phyloP scores from a whole-genome alignment of 2,113 vertebrate genomes.

The Euleptes europaea region DNA sequence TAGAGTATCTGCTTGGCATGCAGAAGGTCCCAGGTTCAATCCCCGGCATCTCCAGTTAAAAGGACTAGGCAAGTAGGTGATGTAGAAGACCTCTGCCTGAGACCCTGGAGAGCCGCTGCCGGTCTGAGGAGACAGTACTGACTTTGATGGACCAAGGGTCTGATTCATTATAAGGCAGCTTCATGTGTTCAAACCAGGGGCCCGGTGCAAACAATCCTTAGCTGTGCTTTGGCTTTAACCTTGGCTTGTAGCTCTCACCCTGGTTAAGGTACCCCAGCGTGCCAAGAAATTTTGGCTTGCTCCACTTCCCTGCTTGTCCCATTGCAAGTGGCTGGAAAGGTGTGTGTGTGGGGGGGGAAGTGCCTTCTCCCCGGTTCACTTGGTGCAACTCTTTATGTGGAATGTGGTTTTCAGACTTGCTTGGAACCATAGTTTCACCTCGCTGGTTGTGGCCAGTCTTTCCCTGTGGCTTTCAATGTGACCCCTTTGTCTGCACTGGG shows the following conservation, averaged over 20 bases:
- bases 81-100: no score
- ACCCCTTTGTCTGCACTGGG: no score
- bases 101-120: no score
- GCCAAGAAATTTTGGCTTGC: neutral
- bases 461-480: no score
- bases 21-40: no score
- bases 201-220: neutral
- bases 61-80: no score
- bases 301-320: neutral
- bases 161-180: no score
- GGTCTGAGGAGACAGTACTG: no score
- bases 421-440: neutral
- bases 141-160: no score
- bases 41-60: no score
- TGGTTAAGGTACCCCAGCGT: neutral
- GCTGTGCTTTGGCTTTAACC: neutral
- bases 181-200: no score
- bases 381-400: neutral
- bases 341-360: neutral
- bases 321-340: neutral
- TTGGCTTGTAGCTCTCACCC: neutral
- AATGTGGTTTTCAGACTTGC: neutral
- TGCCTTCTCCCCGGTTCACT: neutral
- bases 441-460: neutral
- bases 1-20: no score